Conservation (phyloP, 2,797 vertebrate genomes). For the Natrix natrix region DNA sequence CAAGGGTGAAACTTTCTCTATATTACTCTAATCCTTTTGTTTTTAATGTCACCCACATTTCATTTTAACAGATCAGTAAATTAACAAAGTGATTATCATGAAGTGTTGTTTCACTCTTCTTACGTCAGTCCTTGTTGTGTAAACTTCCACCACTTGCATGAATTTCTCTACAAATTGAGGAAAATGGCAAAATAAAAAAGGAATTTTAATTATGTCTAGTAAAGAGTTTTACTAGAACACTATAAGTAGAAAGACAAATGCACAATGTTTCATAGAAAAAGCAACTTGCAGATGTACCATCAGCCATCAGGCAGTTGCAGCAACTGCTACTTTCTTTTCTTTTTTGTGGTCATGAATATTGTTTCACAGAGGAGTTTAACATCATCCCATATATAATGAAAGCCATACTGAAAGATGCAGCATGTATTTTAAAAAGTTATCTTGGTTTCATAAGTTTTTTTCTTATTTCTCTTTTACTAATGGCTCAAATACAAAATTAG, state of each 20-base stretch:
- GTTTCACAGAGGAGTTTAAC: conserved; percentile 69
- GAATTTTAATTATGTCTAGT: background rate
- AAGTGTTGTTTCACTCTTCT: background rate
- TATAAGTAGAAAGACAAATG: conserved; percentile 51
- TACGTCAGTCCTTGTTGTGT: background rate
- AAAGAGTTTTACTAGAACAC: conserved; percentile 5
- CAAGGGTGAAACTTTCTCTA: background rate
- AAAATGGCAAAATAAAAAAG: background rate
- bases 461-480: conserved; percentile 79
- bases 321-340: conserved; percentile 80
- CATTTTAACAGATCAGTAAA: background rate
- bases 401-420: conserved; percentile 70
- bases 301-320: conserved; percentile 61
- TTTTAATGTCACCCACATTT: background rate
- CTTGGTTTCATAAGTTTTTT: conserved; percentile 80
- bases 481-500: conserved; percentile 77
- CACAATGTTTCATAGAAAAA: conserved; percentile 61
- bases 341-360: conserved; percentile 71
- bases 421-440: conserved; percentile 73
- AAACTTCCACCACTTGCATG: background rate
- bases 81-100: background rate
- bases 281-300: conserved; percentile 58
- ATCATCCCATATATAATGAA: conserved; percentile 70
- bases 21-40: background rate
- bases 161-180: background rate